Evolutionary conservation across 1,140 invertebrate species (phyloP), one percentile per base, ranked within the genome.

Genomic region (Mactra quadrangularis): DNA sequence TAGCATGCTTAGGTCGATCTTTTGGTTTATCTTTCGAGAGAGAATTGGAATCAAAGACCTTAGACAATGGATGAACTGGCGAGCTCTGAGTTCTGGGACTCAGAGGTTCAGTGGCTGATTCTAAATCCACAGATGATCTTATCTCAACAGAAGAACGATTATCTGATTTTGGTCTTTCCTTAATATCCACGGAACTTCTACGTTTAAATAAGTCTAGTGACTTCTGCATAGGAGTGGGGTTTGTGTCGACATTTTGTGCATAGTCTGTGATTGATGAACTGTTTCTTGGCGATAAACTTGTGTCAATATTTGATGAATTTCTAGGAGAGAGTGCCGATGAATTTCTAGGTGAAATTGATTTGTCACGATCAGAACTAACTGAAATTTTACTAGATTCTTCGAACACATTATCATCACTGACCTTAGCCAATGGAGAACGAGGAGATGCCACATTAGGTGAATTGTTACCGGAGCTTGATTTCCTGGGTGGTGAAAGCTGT

Each of bases 41-140:
- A 45, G 66, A 82, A 52, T 64, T 74, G 13, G 79, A 82, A 57
- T 82, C 79, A 82, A 82, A 82, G 0, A 82, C 59, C 19, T 82
- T 62, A 25, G 68, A 74, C 29, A 82, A 19, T 25, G 55, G 59
- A 55, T 74, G 68, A 27, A 31, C 22, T 29, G 70, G 70, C 11
- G 68, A 62, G 53, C 45, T 33, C n/a, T 64, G 55, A 55, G 50
- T 15, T 41, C 38, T 57, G 6, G 45, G 35, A 62, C 53, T 68
- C 15, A 68, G 4, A 35, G 57, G 29, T 33, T 53, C 3, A 57
- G 25, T 7, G 0, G 6, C 41, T 38, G 52, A 25, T n/a, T n/a
- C n/a, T 38, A 41, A 1, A 15, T 68, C 64, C n/a, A 47, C 31
- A 17, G 45, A 25, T 52, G 64, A 50, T 9, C 45, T 47, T 7